Evolutionary conservation across 2,113 vertebrate genomes (phyloP).

Genomic region (Penelope pileata): DNA sequence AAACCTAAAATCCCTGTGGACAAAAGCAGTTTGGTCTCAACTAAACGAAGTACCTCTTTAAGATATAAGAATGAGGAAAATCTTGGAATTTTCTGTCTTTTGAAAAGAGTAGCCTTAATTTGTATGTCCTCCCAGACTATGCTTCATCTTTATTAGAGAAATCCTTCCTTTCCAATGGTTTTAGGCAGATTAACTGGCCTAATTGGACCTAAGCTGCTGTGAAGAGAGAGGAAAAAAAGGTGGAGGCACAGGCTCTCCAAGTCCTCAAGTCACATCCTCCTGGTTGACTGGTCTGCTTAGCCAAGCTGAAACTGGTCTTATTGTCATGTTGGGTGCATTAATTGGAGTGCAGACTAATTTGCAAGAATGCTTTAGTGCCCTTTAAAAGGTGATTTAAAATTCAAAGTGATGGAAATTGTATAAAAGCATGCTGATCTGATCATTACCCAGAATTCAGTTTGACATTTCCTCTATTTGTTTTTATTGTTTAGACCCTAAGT

Average conservation of each 20-base stretch:
- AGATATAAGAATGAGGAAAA: slow-evolving; percentile 21
- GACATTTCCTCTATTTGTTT: slow-evolving; percentile 77
- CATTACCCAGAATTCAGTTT: slow-evolving; percentile 85
- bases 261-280: slow-evolving; percentile 88
- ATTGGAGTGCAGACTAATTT: slow-evolving; percentile 97
- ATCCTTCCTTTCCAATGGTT: slow-evolving; percentile 75
- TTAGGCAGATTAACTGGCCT: slow-evolving; percentile 81
- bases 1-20: slow-evolving; percentile 28
- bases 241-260: slow-evolving; percentile 77
- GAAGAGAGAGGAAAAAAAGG: slow-evolving; percentile 73
- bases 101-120: slow-evolving; percentile 57
- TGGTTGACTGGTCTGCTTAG: slow-evolving; percentile 92
- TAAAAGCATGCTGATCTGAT: slow-evolving; percentile 91
- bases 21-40: background rate
- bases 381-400: slow-evolving; percentile 98
- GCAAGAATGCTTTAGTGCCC: slow-evolving; percentile 92
- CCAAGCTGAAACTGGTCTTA: slow-evolving; percentile 89
- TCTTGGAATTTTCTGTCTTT: slow-evolving; percentile 55
- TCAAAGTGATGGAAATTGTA: slow-evolving; percentile 95
- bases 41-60: slow-evolving; percentile 16
- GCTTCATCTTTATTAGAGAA: slow-evolving; percentile 73
- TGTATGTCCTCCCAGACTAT: slow-evolving; percentile 54
- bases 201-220: slow-evolving; percentile 83
- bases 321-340: slow-evolving; percentile 95
- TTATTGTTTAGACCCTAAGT: slow-evolving; percentile 77